These are phyloP conservation scores for Beroe forskalii DNA, from an alignment of 37 sponge, comb jelly and placozoan species.

Conservation along the genomic window DNA sequence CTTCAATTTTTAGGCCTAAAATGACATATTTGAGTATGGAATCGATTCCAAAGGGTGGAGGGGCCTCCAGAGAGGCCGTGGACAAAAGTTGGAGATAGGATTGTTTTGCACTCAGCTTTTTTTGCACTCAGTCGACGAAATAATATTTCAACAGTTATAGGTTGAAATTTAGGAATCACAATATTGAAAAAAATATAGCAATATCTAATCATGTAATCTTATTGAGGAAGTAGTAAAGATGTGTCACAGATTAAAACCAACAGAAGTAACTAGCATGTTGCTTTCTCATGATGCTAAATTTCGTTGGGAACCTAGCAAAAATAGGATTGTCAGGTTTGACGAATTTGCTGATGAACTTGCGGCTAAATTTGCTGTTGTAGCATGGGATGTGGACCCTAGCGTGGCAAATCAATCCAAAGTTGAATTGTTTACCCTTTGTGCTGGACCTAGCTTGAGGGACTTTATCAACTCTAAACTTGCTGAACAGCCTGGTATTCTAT, in stretches of 20 bases:
- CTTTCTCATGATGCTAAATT: neutral
- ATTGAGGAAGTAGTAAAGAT: no score
- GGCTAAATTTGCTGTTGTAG: constrained; percentile 38
- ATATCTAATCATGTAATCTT: no score
- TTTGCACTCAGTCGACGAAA: no score
- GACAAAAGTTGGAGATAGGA: no score
- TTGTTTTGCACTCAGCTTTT: no score
- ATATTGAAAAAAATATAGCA: no score
- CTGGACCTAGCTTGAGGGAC: constrained; percentile 14
- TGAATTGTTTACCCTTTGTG: constrained; percentile 5
- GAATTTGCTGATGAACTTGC: neutral
- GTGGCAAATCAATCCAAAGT: neutral
- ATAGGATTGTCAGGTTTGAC: neutral
- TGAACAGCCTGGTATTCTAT: neutral
- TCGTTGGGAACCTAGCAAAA: neutral
- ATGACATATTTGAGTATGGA: no score
- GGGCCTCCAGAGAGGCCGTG: no score
- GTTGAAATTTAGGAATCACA: no score
- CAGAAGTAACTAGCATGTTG: neutral
- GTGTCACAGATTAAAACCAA: constrained; percentile 19
- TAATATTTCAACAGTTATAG: no score
- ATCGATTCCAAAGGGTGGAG: no score
- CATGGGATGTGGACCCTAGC: neutral
- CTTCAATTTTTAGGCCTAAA: no score
- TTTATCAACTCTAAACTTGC: neutral